Conservation (phyloP, 2,888 invertebrate genomes). For the Melolontha melolontha region DNA sequence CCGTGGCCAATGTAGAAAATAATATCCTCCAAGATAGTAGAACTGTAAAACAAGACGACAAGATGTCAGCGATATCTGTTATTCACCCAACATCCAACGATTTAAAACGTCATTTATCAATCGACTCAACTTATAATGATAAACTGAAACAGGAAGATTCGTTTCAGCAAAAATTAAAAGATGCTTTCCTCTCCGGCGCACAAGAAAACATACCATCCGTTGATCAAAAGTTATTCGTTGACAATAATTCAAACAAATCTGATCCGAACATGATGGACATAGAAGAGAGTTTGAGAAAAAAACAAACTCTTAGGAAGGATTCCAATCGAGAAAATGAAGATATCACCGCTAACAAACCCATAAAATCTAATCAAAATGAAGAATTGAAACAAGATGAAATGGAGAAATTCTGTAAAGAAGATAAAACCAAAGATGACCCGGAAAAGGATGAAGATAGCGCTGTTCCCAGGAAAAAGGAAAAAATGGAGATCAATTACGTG, state of each 20-base stretch:
- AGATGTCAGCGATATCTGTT: constrained; percentile 45
- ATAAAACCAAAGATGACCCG: constrained; percentile 60
- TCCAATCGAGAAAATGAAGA: constrained; percentile 61
- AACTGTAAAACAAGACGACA: constrained; percentile 45
- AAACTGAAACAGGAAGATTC: constrained; percentile 46
- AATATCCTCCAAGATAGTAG: constrained; percentile 49
- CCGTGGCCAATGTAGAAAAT: constrained; percentile 46
- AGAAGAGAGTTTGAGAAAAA: constrained; percentile 38
- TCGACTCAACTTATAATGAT: constrained; percentile 29
- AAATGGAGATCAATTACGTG: constrained; percentile 63
- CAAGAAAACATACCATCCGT: constrained; percentile 67
- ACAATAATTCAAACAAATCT: constrained; percentile 52
- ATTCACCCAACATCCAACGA: constrained; percentile 44
- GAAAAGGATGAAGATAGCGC: constrained; percentile 65
- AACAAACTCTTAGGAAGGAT: constrained; percentile 20
- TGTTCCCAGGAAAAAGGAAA: constrained; percentile 69
- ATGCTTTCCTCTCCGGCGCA: constrained; percentile 72
- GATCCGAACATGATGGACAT: constrained; percentile 51
- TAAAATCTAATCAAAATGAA: constrained; percentile 52
- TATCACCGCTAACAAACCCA: constrained; percentile 18
- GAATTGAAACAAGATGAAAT: constrained; percentile 52
- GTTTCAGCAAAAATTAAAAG: constrained; percentile 67
- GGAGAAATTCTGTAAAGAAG: constrained; percentile 63
- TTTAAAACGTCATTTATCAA: constrained; percentile 43
- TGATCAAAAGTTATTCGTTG: constrained; percentile 43